Evolutionary conservation across 2,797 vertebrate species (phyloP), one percentile per base, ranked within the genome.

Genomic region (Sebastes baramenuke): DNA sequence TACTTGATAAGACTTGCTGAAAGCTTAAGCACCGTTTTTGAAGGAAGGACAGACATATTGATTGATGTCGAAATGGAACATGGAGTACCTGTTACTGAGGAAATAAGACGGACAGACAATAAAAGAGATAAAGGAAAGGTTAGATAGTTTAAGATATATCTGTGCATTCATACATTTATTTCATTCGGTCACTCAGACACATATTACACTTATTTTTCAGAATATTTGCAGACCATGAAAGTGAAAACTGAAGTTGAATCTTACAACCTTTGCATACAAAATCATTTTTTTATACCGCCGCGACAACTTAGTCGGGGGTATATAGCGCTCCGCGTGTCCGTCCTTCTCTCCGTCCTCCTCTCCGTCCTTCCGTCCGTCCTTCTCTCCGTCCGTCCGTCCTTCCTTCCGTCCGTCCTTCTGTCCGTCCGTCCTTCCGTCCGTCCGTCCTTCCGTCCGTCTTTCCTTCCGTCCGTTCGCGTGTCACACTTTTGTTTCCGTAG

Each of bases 181-280:
- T 42, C 2, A 58, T 60, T 42, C 6, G 30, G 54, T 25, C 67
- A 24, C 67, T 34, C 13, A 55, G 62, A 42, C 42, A 67, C 8
- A 20, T 9, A 55, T 42, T 61, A 14, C 22, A 34, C 16, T 32
- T 49, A 25, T 49, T 72, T 59, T 49, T 16, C 12, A 7, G 4
- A 25, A n/a, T 27, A 27, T 52, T 64, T 67, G 6, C 61, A 49
- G 34, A 2, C 12, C 3, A 12, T 29, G 5, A 72, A 67, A 27
- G 34, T 38, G n/a, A 71, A 64, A 34, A 62, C 20, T 67, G 8
- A 32, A 62, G 27, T 34, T 72, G 74, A 78, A 58, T 46, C 13
- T 13, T 22, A 24, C 70, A 22, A 75, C 72, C 73, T 80, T 85
- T 83, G 11, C 29, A 24, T 38, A 13, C 36, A 12, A 7, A 67